Evolutionary conservation across 2,113 vertebrate genomes (phyloP).

Genomic region (Formicarius rufipectus): DNA sequence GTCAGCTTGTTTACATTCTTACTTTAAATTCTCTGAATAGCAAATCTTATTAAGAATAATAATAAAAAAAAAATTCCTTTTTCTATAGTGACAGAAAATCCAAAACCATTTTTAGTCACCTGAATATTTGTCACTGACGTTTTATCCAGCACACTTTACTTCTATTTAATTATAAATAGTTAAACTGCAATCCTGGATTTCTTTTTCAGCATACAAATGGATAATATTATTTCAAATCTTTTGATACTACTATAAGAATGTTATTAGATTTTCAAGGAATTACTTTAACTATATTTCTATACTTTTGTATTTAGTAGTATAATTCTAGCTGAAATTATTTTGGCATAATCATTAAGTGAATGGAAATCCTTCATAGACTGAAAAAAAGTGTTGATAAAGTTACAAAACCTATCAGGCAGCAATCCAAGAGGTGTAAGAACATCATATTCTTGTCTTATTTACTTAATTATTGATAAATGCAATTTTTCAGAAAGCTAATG

Average conservation of each 20-base stretch:
- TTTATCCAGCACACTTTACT: not conserved
- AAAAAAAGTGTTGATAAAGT: not conserved
- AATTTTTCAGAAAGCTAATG: not conserved
- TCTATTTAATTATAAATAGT: not conserved
- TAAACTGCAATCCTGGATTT: not conserved
- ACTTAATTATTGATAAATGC: not conserved
- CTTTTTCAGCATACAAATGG: not conserved
- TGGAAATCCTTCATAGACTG: not conserved
- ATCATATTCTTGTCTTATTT: not conserved
- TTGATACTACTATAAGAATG: not conserved
- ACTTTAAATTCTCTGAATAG: not conserved
- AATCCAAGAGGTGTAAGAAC: not conserved
- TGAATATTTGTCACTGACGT: not conserved
- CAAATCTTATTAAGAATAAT: not conserved
- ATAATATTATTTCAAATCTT: not conserved
- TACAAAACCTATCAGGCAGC: not conserved
- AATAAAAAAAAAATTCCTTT: not conserved
- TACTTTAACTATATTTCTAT: not conserved
- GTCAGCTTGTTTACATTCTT: not conserved
- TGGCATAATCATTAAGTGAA: not conserved
- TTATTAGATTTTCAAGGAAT: not conserved
- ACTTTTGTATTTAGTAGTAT: not conserved
- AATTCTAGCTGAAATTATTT: not conserved
- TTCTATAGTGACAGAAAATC: not conserved
- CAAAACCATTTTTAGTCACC: not conserved